Conservation (phyloP, 2,797 vertebrate genomes). For the Syngnathus rostellatus region DNA sequence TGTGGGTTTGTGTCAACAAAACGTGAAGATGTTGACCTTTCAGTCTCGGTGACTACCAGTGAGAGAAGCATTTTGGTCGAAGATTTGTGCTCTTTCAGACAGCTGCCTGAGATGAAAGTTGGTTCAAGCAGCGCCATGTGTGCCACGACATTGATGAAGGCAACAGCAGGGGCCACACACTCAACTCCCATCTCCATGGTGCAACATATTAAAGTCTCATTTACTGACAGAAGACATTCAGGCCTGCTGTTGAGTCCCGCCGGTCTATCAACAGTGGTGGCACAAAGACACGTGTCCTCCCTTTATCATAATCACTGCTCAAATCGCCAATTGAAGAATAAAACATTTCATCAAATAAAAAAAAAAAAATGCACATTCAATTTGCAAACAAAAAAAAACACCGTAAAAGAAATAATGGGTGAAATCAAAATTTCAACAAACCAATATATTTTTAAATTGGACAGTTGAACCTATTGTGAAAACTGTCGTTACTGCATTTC, state of each 20-base stretch:
- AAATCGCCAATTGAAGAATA: conserved; percentile 14
- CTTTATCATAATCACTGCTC: conserved; percentile 47
- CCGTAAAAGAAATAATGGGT: too few species aligned
- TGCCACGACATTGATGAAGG: conserved; percentile 61
- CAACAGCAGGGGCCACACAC: conserved; percentile 57
- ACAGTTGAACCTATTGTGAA: too few species aligned
- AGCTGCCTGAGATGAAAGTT: conserved; percentile 41
- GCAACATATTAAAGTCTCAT: conserved; percentile 73
- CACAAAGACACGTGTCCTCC: conserved; percentile 53
- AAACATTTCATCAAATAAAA: too few species aligned
- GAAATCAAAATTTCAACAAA: too few species aligned
- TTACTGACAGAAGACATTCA: conserved; percentile 70
- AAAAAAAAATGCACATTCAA: too few species aligned
- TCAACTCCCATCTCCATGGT: conserved; percentile 65
- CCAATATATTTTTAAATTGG: too few species aligned
- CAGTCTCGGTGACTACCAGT: conserved; percentile 26
- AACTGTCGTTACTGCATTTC: too few species aligned
- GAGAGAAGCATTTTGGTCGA: conserved; percentile 17
- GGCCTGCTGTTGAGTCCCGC: conserved; percentile 58
- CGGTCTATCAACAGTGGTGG: conserved; percentile 49
- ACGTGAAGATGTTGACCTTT: not conserved
- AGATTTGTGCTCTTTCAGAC: conserved; percentile 40
- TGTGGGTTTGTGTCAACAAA: too few species aligned
- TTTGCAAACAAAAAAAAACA: too few species aligned
- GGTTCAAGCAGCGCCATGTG: conserved; percentile 46